Evolutionary conservation across 2,888 invertebrate genomes (phyloP).

Genomic region (Philonicus albiceps): DNA sequence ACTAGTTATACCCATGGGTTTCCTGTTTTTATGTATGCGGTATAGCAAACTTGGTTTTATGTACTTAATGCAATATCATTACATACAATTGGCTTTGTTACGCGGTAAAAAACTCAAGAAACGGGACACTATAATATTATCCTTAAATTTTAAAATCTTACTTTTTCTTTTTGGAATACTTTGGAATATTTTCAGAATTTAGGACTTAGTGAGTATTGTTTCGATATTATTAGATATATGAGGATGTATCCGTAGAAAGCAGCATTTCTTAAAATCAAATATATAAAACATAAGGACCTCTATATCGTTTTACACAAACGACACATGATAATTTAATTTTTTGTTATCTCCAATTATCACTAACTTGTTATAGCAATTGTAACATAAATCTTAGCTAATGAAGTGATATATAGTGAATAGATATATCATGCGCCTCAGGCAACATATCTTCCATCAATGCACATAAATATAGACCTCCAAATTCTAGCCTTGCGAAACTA

Average conservation of each 20-base stretch:
- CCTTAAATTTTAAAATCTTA: neutral
- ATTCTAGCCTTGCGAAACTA: neutral
- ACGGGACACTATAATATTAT: neutral
- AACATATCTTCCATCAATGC: neutral
- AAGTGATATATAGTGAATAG: neutral
- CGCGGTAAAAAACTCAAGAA: neutral
- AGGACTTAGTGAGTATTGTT: too few relatives aligned
- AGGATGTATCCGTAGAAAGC: neutral
- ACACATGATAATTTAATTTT: neutral
- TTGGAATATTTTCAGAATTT: too few relatives aligned
- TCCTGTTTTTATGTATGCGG: neutral
- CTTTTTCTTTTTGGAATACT: neutral
- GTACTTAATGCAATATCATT: constrained; percentile 33
- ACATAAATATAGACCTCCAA: neutral
- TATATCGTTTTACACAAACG: too few relatives aligned
- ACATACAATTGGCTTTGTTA: constrained; percentile 43
- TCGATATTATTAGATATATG: neutral
- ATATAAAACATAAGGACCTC: too few relatives aligned
- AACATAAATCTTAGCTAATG: neutral
- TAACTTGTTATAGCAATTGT: neutral
- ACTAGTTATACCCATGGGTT: neutral
- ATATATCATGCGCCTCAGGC: neutral
- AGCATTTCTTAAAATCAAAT: neutral
- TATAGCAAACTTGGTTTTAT: neutral
- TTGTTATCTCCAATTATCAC: neutral